A percentile compares a stretch with the other conserved stretches of the same genome.
phyloP scores from a whole-genome alignment of 2,113 vertebrate species.

The Oophaga pumilio region DNA sequence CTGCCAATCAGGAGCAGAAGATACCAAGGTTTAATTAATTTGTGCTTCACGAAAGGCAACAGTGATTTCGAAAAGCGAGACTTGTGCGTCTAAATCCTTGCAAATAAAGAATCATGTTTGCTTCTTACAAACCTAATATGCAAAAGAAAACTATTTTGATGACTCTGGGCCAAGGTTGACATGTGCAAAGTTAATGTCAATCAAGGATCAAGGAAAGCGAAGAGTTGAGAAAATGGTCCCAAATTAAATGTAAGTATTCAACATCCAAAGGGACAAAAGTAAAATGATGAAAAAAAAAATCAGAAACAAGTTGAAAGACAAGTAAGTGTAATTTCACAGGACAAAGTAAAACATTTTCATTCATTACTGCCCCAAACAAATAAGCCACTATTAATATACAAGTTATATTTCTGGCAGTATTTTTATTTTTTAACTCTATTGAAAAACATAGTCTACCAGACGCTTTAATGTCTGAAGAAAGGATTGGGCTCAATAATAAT shows the following conservation, averaged over 20 bases:
- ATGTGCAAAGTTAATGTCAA: not conserved
- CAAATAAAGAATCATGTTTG: not conserved
- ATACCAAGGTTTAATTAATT: slow-evolving; percentile 26
- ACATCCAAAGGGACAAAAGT: not conserved
- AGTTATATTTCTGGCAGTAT: too few relatives aligned
- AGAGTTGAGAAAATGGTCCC: not conserved
- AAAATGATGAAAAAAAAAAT: not conserved
- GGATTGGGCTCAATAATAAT: too few relatives aligned
- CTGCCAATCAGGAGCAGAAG: slow-evolving; percentile 30
- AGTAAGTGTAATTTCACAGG: too few relatives aligned
- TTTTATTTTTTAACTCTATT: too few relatives aligned
- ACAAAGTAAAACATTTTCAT: too few relatives aligned
- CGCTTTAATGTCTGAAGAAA: too few relatives aligned
- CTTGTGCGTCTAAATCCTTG: not conserved
- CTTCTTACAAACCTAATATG: slow-evolving; percentile 19
- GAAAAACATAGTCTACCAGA: too few relatives aligned
- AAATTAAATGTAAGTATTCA: not conserved
- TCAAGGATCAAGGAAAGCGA: not conserved
- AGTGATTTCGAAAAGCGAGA: not conserved
- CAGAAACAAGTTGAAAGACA: too few relatives aligned
- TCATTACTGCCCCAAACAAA: too few relatives aligned
- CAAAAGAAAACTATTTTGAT: slow-evolving; percentile 14
- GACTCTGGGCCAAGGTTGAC: slow-evolving; percentile 4
- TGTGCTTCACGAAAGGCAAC: slow-evolving; percentile 12
- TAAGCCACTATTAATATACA: too few relatives aligned